These are phyloP conservation scores for Leptodactylus fallax DNA, from an alignment of 2,797 vertebrate genomes.

Conservation along the genomic window DNA sequence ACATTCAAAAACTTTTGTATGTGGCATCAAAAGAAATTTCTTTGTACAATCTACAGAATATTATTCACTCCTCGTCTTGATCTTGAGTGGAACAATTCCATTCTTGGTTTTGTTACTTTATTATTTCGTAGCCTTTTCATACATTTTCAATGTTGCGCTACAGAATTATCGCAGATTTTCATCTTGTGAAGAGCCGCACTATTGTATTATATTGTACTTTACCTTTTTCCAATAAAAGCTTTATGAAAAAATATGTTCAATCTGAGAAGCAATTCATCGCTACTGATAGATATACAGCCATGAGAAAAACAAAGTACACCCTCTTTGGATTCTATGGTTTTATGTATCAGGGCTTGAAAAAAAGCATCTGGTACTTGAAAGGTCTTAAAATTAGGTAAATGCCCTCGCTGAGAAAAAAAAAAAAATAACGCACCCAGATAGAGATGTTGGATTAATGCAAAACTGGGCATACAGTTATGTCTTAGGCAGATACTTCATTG, in stretches of 20 bases:
- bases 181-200: background rate
- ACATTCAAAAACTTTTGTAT: conserved; percentile 7
- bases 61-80: background rate
- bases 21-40: background rate
- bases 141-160: background rate
- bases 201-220: background rate
- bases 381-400: too few relatives aligned
- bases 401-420: too few relatives aligned
- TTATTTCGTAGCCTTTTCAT: too few relatives aligned
- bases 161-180: background rate
- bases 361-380: too few relatives aligned
- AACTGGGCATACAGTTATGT: too few relatives aligned
- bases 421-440: too few relatives aligned
- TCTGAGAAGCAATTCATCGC: background rate
- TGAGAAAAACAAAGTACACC: too few relatives aligned
- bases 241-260: background rate
- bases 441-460: too few relatives aligned
- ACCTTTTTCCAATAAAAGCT: background rate
- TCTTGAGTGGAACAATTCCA: background rate
- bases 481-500: too few relatives aligned
- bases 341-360: too few relatives aligned
- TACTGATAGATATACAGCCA: too few relatives aligned
- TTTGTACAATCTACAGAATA: background rate
- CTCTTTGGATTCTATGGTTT: too few relatives aligned
- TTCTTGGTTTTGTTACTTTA: background rate